Percentiles rank a stretch among this genome's conserved stretches.
phyloP scores from a whole-genome alignment of 2,113 vertebrate genomes.

The Trinectes maculatus region DNA sequence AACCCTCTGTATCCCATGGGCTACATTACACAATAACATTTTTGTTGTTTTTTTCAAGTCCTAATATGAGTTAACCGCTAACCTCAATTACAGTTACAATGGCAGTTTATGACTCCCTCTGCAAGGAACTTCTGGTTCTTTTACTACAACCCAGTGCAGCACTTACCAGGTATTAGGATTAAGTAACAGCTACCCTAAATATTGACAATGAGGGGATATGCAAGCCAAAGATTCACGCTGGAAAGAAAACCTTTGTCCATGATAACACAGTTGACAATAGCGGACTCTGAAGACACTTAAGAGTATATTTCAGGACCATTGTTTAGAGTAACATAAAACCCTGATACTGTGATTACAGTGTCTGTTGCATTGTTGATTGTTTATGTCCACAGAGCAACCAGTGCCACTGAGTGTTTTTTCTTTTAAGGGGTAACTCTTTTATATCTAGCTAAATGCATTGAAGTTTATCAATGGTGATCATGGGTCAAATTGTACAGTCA shows the following conservation, averaged over 20 bases:
- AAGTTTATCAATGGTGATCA: conserved; percentile 20
- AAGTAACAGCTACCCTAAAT: neutral
- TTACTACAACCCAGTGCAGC: neutral
- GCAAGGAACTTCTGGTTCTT: neutral
- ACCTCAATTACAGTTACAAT: conserved; percentile 35
- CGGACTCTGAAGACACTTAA: neutral
- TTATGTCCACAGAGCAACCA: conserved; percentile 43
- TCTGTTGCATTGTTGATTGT: conserved; percentile 15
- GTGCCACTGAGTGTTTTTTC: conserved; percentile 45
- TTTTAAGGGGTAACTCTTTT: conserved; percentile 50
- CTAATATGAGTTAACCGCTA: conserved; percentile 16
- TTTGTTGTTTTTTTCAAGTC: conserved; percentile 25
- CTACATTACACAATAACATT: conserved; percentile 57
- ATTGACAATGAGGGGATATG: conserved; percentile 6
- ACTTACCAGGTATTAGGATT: conserved; percentile 6
- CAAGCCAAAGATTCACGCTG: neutral
- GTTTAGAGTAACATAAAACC: neutral
- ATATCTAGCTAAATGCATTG: conserved; percentile 42
- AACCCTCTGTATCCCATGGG: conserved; percentile 51
- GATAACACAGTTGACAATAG: conserved; percentile 9
- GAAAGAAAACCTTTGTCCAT: conserved; percentile 6
- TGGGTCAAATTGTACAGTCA: conserved; percentile 28
- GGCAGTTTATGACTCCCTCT: conserved; percentile 55
- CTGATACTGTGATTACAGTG: neutral
- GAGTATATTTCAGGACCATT: neutral